These are phyloP conservation scores for Ganaspis sp. DNA, from an alignment of 1,140 invertebrate genomes.

Conservation along the genomic window DNA sequence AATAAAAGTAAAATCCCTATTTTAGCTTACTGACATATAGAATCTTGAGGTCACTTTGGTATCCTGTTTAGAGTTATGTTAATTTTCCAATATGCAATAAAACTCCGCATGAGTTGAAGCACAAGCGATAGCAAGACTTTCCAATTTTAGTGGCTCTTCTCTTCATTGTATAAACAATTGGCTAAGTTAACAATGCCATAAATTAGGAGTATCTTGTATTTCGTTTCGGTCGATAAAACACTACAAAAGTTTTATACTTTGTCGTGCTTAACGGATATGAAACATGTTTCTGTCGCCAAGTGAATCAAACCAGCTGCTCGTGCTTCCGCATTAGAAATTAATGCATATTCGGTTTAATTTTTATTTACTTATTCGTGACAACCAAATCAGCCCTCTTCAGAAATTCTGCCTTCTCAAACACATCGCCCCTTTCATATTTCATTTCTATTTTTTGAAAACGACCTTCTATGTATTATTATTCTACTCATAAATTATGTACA, in stretches of 20 bases:
- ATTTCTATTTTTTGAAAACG: no score
- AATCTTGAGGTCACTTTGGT: not conserved
- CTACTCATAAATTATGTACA: no score
- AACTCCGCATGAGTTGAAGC: not conserved
- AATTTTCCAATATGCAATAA: conserved; percentile 11
- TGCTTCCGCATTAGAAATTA: not conserved
- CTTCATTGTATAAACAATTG: conserved; percentile 14
- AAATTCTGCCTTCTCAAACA: no score
- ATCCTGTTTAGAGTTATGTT: not conserved
- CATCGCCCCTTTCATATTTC: no score
- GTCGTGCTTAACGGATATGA: not conserved
- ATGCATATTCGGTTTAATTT: not conserved
- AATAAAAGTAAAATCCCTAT: not conserved
- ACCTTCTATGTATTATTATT: no score
- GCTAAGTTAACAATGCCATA: not conserved
- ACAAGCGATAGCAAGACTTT: conserved; percentile 4
- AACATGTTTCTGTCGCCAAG: not conserved
- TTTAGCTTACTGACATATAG: not conserved
- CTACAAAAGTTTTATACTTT: conserved; percentile 14
- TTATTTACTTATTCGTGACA: not conserved
- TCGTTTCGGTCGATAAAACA: not conserved
- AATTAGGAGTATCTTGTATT: not conserved
- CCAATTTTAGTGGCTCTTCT: conserved; percentile 6
- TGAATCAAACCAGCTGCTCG: not conserved
- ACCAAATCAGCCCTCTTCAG: no score